Percentiles rank a stretch among this genome's conserved stretches.
phyloP scores from a whole-genome alignment of 2,113 vertebrate species.

The Scophthalmus maximus region DNA sequence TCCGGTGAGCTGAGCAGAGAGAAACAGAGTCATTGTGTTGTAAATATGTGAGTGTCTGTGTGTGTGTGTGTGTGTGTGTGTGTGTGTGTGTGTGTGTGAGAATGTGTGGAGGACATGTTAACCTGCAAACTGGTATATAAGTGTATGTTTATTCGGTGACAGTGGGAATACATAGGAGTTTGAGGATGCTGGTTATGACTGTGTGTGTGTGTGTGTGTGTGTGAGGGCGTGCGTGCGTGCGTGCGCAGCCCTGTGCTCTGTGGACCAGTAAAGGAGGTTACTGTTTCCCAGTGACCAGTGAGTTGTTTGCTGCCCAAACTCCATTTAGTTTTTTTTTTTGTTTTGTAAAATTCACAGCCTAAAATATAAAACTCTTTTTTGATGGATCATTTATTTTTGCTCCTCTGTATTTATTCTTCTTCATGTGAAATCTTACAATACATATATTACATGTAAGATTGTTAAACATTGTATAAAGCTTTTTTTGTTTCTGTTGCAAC shows the following conservation, averaged over 20 bases:
- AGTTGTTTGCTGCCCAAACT: constrained; percentile 13
- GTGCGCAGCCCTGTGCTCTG: background rate
- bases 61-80: constrained; percentile 1
- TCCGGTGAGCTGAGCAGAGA: constrained; percentile 32
- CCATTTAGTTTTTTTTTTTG: constrained; percentile 32
- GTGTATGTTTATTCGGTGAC: background rate
- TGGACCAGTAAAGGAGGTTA: too few relatives aligned
- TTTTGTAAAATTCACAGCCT: constrained; percentile 29
- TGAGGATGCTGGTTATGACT: background rate
- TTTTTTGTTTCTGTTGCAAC: constrained; percentile 49
- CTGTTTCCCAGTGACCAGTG: constrained; percentile 19
- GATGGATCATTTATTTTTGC: constrained; percentile 50
- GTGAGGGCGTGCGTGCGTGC: background rate
- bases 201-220: background rate
- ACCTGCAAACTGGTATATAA: constrained; percentile 16
- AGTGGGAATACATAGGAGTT: background rate
- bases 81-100: background rate
- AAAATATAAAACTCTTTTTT: constrained; percentile 23
- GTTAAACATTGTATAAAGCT: constrained; percentile 39
- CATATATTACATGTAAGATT: constrained; percentile 44
- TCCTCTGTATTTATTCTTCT: constrained; percentile 68
- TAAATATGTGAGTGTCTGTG: constrained; percentile 38
- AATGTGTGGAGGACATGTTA: constrained; percentile 6
- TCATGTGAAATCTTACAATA: constrained; percentile 37
- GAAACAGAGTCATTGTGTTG: constrained; percentile 47